Evolutionary conservation across 2,888 invertebrate species (phyloP).

Genomic region (Amiota mariae): DNA sequence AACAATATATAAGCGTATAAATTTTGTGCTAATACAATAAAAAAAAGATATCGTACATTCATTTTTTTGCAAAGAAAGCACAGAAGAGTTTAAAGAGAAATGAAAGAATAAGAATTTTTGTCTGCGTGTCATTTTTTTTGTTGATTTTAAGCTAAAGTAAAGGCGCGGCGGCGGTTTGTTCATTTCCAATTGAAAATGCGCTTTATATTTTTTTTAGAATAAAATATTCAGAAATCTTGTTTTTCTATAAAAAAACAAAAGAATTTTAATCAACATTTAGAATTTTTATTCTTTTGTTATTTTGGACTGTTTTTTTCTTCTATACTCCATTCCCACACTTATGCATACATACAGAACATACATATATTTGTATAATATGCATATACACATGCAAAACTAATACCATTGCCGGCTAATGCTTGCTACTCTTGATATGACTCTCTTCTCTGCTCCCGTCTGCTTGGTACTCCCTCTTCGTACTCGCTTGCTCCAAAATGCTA

Average conservation of each 20-base stretch:
- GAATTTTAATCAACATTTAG: too few relatives aligned
- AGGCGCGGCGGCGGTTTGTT: too few relatives aligned
- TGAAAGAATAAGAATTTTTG: constrained; percentile 46
- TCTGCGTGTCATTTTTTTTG: constrained; percentile 56
- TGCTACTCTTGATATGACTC: too few relatives aligned
- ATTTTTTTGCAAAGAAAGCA: constrained; percentile 1
- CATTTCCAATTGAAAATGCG: not conserved
- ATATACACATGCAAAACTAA: constrained; percentile 8
- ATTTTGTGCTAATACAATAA: not conserved
- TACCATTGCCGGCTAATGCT: constrained; percentile 9
- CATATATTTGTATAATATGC: not conserved
- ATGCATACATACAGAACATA: too few relatives aligned
- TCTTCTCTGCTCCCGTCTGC: too few relatives aligned
- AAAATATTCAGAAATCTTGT: constrained; percentile 12
- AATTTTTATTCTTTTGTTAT: not conserved
- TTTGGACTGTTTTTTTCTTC: not conserved
- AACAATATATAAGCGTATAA: too few relatives aligned
- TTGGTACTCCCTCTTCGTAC: constrained; percentile 26
- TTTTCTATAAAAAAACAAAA: too few relatives aligned
- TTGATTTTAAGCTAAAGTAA: too few relatives aligned
- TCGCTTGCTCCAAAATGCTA: constrained; percentile 23
- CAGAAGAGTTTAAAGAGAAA: constrained; percentile 30
- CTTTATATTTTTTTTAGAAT: not conserved
- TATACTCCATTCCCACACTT: too few relatives aligned
- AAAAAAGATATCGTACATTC: too few relatives aligned